Base-by-base conservation (phyloP, 2,113 vertebrate species). In the Vireo altiloquus region DNA sequence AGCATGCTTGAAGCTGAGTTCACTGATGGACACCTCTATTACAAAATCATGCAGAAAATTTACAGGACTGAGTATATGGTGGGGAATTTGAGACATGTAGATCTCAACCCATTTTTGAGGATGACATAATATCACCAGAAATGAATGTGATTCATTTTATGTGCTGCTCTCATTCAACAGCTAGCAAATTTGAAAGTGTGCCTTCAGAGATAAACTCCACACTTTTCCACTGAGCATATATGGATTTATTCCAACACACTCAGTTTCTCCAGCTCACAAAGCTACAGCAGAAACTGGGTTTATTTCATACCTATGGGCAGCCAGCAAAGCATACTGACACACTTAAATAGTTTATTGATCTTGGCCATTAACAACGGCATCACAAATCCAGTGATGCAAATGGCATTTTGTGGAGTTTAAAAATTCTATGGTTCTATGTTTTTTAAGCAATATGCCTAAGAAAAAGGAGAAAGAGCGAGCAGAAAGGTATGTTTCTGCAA, bases 311-410 rank as follows among this genome's bases (percentile, higher is more conserved):
- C n/a, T 61, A 69, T 31, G 9, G 75, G 79, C 82, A 93, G 96
- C 96, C 95, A 97, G 94, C 75, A 91, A 72, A 95, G 79, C 95
- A 97, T 89, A 86, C 90, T 82, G 28, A 95, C 94, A 87, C 93
- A 94, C 91, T 97, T 94, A 75, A 61, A 76, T 37, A 59, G 83
- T 96, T 96, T 97, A 97, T 97, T 97, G 95, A 95, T 79, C 75
- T 92, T 98, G 97, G 97, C 79, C 1, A 64, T 89, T 75, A 96
- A 85, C 74, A 94, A 63, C 1, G 2, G 64, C 87, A 92, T 94
- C 86, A 78, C 94, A 96, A 93, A 96, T 91, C 60, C 89, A 76
- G 92, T 95, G 94, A 96, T 54, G 57, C 80, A 96, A 89, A 82
- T 59, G 71, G 75, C 9, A 2, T 82, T 90, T 83, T 83, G 66